These are phyloP conservation scores for Parauchenoglanis ngamensis DNA, from an alignment of 2,797 vertebrate genomes.

Conservation along the genomic window DNA sequence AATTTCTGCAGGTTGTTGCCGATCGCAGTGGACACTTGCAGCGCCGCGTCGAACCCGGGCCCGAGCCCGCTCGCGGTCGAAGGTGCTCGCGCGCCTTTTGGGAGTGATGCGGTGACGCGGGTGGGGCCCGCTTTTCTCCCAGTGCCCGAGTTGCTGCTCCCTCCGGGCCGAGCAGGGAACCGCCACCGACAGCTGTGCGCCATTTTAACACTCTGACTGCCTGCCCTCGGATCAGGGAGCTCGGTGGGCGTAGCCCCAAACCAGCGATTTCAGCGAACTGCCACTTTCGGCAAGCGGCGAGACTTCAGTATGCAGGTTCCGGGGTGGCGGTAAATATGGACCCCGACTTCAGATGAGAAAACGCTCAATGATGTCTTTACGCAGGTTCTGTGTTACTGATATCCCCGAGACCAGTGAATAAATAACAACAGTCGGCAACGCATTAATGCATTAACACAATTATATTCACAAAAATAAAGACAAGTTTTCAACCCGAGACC, in stretches of 20 bases:
- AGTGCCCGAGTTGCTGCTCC: slow-evolving; percentile 89
- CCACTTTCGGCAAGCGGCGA: slow-evolving; percentile 62
- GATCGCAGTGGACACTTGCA: slow-evolving; percentile 94
- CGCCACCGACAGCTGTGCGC: slow-evolving; percentile 99
- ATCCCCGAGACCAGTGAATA: slow-evolving; percentile 69
- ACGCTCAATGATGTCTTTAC: slow-evolving; percentile 63
- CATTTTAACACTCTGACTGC: slow-evolving; percentile 98
- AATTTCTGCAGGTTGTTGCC: slow-evolving; percentile 97
- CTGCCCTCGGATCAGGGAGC: slow-evolving; percentile 92
- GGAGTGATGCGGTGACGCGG: slow-evolving; percentile 83
- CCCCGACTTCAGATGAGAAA: slow-evolving; percentile 68
- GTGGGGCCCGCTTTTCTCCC: slow-evolving; percentile 85
- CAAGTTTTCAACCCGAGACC: not conserved
- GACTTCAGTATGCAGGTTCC: slow-evolving; percentile 75
- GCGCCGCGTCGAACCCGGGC: slow-evolving; percentile 94
- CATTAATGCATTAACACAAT: slow-evolving; percentile 15
- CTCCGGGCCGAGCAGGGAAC: slow-evolving; percentile 99
- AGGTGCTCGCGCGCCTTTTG: slow-evolving; percentile 72
- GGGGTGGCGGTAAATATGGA: slow-evolving; percentile 69
- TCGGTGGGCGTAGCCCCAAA: slow-evolving; percentile 84
- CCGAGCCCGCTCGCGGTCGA: slow-evolving; percentile 78
- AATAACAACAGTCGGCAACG: not conserved
- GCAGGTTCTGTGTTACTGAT: slow-evolving; percentile 73
- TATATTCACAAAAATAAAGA: not conserved
- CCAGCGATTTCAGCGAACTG: slow-evolving; percentile 80